Evolutionary conservation across 2,113 vertebrate species (phyloP).

Genomic region (Cynocephalus volans): DNA sequence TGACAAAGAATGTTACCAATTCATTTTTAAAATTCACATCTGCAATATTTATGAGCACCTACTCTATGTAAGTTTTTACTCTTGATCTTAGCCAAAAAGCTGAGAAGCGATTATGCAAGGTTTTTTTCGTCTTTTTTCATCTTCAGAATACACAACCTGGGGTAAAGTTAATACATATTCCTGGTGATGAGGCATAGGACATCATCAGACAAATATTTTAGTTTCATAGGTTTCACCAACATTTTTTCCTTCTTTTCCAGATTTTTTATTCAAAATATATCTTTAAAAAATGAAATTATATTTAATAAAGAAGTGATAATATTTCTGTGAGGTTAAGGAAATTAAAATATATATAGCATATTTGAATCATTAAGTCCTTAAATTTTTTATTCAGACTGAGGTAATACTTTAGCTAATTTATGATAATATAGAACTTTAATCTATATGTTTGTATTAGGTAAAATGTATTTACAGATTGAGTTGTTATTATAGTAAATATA

Average conservation of each 20-base stretch:
- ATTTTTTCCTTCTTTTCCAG: background rate
- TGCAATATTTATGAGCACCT: background rate
- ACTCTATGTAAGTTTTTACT: background rate
- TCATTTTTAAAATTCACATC: slow-evolving; percentile 20
- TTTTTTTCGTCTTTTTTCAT: background rate
- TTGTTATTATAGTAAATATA: background rate
- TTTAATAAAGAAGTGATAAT: background rate
- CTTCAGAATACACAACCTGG: background rate
- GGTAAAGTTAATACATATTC: background rate
- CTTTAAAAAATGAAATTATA: background rate
- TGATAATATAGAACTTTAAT: background rate
- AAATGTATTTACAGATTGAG: background rate
- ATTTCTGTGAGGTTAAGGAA: background rate
- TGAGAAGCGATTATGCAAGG: no score
- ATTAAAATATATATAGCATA: background rate
- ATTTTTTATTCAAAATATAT: background rate
- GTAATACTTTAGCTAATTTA: background rate
- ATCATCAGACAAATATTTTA: background rate
- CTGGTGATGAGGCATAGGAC: background rate
- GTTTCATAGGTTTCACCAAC: background rate
- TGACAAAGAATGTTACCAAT: background rate
- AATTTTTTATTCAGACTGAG: background rate
- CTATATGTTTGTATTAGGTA: background rate
- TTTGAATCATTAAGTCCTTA: background rate
- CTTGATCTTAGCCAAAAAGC: no score